Evolutionary conservation across 2,113 vertebrate genomes (phyloP), one percentile per base, ranked within the genome.

Genomic region (Ondatra zibethicus): DNA sequence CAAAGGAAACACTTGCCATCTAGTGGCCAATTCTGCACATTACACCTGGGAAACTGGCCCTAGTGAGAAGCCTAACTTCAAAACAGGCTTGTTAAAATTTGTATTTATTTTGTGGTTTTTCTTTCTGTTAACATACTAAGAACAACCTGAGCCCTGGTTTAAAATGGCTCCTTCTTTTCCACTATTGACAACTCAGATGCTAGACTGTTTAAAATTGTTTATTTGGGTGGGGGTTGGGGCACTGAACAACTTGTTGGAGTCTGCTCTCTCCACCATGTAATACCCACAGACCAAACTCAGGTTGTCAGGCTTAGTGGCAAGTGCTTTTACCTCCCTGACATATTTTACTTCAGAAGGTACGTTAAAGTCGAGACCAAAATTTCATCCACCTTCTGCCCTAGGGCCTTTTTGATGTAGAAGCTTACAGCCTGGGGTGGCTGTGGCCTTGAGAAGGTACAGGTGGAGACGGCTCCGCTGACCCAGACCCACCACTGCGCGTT

Each of bases 1-100:
- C 89, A 33, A 82, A 93, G 88, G 90, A 75, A 88, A 52, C 17
- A 55, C 61, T 4, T 94, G 93, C 93, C 88, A 91, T 92, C 98
- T 97, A 76, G 97, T 80, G 97, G 93, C 75, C 23, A 9, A 1
- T 52, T 80, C 45, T 61, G 23, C 82, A 84, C 81, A 96, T 82
- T 92, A 73, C 95, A 89, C 1, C 52, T 63, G 27, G 55, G 47
- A 29, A 86, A 82, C 31, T 42, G 7, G 23, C 39, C 42, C 80
- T 73, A 55, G 72, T 4, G 50, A 92, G 58, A 63, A 45, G 70
- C 66, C 70, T 42, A 76, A 33, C 86, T 36, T 88, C 47, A 73
- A 78, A 75, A 12, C 5, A 3, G 47, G 31, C 78, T 88, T 92
- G 72, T 93, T 88, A 89, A 89, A 61, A n/a, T 84, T 85, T 63